Evolutionary conservation across 2,113 vertebrate species (phyloP).

Genomic region (Sarotherodon lohbergeri): DNA sequence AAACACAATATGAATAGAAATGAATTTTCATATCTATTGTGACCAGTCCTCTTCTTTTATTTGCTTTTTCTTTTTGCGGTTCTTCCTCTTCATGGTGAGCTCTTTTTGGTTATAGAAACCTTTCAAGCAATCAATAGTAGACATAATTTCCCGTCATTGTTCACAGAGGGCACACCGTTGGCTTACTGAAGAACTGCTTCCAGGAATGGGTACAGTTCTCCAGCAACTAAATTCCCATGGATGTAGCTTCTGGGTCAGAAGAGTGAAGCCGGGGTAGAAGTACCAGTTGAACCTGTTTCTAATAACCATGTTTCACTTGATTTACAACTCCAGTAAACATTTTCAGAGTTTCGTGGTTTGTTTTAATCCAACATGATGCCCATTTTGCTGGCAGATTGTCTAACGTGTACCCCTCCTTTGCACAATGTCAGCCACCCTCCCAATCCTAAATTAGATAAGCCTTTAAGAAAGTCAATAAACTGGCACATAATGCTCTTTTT

Average conservation of each 20-base stretch:
- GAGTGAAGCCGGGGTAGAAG: neutral
- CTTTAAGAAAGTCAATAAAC: neutral
- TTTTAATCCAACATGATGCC: neutral
- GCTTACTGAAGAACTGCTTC: neutral
- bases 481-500: fast-evolving
- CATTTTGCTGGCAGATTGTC: fast-evolving
- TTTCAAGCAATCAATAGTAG: neutral
- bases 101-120: neutral
- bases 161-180: neutral
- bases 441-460: neutral
- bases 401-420: neutral
- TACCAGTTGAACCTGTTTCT: neutral
- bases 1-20: neutral
- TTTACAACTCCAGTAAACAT: neutral
- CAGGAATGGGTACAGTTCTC: neutral
- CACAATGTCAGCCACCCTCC: neutral
- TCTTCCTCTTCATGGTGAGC: neutral
- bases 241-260: neutral
- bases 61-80: neutral
- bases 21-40: neutral
- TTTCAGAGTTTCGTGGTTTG: neutral
- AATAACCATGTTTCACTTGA: neutral
- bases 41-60: neutral
- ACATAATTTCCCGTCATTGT: neutral
- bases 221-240: neutral